Conservation (phyloP, 2,888 invertebrate genomes). For the Archips xylosteana region DNA sequence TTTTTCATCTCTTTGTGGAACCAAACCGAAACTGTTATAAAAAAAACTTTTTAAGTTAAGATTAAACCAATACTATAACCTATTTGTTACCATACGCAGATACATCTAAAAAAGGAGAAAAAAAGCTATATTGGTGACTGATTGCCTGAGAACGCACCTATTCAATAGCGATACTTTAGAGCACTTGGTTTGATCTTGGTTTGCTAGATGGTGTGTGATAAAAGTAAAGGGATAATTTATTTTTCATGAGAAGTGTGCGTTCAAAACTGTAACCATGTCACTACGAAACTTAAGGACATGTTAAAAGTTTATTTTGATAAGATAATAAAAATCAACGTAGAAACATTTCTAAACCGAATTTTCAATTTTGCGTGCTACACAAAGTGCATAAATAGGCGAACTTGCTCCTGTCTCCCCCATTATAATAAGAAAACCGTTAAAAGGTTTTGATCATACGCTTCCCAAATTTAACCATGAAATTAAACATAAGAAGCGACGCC, state of each 20-base stretch:
- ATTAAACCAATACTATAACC: slow-evolving; percentile 12
- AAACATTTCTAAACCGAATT: too few species aligned
- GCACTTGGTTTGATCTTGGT: slow-evolving; percentile 1
- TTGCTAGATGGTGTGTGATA: background rate
- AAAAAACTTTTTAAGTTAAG: slow-evolving; percentile 2
- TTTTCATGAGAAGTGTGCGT: slow-evolving; percentile 1
- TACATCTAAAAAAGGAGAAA: background rate
- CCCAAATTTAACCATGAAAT: background rate
- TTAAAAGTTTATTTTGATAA: too few species aligned
- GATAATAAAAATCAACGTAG: too few species aligned
- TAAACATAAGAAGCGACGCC: slow-evolving; percentile 43
- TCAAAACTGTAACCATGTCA: background rate
- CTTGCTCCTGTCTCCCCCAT: too few species aligned
- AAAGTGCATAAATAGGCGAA: too few species aligned
- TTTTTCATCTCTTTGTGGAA: background rate
- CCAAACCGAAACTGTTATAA: background rate
- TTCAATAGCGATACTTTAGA: background rate
- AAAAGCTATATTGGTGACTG: background rate
- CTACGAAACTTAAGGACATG: too few species aligned
- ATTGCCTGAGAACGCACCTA: background rate
- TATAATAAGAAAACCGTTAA: too few species aligned
- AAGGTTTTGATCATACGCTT: slow-evolving; percentile 1
- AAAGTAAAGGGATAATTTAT: background rate
- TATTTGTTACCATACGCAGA: background rate
- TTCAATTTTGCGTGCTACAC: too few species aligned